phyloP scores from a whole-genome alignment of 1,140 invertebrate species.

The Coenobita brevimanus region DNA sequence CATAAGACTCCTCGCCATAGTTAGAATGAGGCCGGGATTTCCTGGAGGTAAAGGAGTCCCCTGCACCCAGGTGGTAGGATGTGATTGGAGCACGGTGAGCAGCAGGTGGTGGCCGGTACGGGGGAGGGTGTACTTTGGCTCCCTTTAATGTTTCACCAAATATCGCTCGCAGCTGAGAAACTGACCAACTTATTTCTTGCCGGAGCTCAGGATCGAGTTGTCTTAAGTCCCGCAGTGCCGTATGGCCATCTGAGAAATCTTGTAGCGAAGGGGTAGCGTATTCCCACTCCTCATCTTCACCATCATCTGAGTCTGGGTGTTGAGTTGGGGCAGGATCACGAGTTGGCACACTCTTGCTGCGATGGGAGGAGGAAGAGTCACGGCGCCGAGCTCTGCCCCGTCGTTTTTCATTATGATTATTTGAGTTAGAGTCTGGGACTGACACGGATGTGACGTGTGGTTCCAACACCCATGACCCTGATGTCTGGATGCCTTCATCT shows the following conservation, averaged over 20 bases:
- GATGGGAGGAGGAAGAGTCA: constrained; percentile 67
- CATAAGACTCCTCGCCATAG: constrained; percentile 72
- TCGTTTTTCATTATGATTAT: constrained; percentile 61
- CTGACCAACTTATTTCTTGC: constrained; percentile 74
- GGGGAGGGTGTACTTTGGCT: constrained; percentile 70
- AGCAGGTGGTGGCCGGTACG: constrained; percentile 71
- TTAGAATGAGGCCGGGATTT: constrained; percentile 69
- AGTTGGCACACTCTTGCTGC: constrained; percentile 66
- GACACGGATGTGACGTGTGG: constrained; percentile 62
- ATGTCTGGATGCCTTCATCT: constrained; percentile 69
- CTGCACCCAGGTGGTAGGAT: constrained; percentile 70
- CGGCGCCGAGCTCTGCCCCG: constrained; percentile 66
- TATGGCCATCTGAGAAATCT: constrained; percentile 41
- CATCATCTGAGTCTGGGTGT: constrained; percentile 55
- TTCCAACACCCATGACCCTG: constrained; percentile 63
- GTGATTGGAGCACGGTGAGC: constrained; percentile 71
- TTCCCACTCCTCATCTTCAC: constrained; percentile 58
- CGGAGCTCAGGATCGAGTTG: constrained; percentile 68
- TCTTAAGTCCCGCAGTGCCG: constrained; percentile 45
- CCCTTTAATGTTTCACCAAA: constrained; percentile 71
- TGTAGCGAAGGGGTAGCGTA: constrained; percentile 41
- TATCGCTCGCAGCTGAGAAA: constrained; percentile 73
- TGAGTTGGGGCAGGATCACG: constrained; percentile 44
- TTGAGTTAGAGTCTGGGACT: constrained; percentile 55
- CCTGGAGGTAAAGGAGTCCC: constrained; percentile 68